phyloP scores from a whole-genome alignment of 2,888 invertebrate genomes.

The Apoda limacodes region DNA sequence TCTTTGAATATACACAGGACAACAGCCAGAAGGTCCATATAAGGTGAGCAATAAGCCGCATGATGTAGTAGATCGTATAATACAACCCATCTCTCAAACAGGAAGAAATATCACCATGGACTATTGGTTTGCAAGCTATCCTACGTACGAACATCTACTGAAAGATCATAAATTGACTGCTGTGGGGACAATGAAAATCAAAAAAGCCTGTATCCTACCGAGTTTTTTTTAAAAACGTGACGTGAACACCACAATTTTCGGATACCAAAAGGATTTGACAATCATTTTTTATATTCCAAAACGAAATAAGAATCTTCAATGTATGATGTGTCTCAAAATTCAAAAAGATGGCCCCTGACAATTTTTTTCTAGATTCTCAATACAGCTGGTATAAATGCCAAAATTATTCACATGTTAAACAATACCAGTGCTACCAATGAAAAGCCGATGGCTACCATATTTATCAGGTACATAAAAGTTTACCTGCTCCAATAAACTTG shows the following conservation, averaged over 20 bases:
- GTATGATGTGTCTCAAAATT: constrained; percentile 20
- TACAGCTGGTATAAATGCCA: constrained; percentile 18
- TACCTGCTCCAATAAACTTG: too few relatives aligned
- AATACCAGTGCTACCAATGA: too few relatives aligned
- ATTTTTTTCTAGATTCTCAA: constrained; percentile 20
- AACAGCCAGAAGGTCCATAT: constrained; percentile 14
- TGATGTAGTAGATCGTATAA: constrained; percentile 19
- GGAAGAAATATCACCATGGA: constrained; percentile 19
- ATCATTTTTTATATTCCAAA: constrained; percentile 26
- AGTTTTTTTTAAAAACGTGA: constrained; percentile 13
- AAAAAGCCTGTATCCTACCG: constrained; percentile 14
- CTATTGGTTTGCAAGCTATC: constrained; percentile 19
- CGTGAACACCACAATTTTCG: constrained; percentile 10
- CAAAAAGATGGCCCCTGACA: constrained; percentile 22
- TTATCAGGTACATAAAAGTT: too few relatives aligned
- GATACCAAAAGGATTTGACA: constrained; percentile 21
- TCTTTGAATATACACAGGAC: constrained; percentile 17
- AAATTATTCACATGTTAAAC: too few relatives aligned
- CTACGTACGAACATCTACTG: constrained; percentile 16
- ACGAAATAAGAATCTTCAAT: constrained; percentile 24
- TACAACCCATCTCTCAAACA: constrained; percentile 16
- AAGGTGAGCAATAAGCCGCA: constrained; percentile 8
- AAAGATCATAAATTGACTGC: too few relatives aligned
- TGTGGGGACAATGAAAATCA: too few relatives aligned
- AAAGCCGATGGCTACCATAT: too few relatives aligned